phyloP scores from a whole-genome alignment of 1,140 invertebrate genomes.

The Trypoxylus dichotomus region DNA sequence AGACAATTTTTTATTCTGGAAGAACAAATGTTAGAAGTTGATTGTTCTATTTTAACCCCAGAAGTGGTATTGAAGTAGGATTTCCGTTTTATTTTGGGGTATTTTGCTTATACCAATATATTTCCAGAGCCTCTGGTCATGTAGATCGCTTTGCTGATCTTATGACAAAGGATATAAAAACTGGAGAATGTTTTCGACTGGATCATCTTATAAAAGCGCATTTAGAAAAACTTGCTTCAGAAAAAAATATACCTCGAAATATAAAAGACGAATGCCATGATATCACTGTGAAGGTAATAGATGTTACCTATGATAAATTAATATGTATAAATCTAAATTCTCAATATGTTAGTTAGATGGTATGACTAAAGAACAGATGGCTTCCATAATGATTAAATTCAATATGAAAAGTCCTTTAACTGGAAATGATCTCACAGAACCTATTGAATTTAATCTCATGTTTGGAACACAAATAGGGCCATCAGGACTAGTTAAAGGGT shows the following conservation, averaged over 20 bases:
- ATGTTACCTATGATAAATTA: background rate
- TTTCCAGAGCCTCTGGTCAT: conserved; percentile 89
- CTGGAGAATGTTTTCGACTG: conserved; percentile 94
- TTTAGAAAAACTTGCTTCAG: conserved; percentile 83
- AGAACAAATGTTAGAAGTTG: conserved; percentile 98
- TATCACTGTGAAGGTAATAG: conserved; percentile 70
- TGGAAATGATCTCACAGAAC: conserved; percentile 91
- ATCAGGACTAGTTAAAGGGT: conserved; percentile 89
- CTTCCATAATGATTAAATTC: conserved; percentile 78
- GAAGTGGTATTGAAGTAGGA: conserved; percentile 88
- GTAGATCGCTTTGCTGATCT: conserved; percentile 98
- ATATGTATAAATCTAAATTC: conserved; percentile 10
- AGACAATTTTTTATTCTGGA: conserved; percentile 95
- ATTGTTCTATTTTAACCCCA: conserved; percentile 96
- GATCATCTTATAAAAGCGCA: conserved; percentile 99
- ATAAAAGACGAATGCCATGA: conserved; percentile 77
- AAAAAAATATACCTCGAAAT: conserved; percentile 78
- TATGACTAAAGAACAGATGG: conserved; percentile 88
- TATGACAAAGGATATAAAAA: conserved; percentile 98
- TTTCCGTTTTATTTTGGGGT: background rate
- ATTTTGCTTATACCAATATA: background rate
- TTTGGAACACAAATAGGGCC: conserved; percentile 97
- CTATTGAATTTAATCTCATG: conserved; percentile 99
- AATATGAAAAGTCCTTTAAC: conserved; percentile 94
- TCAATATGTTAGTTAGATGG: conserved; percentile 70